Conservation (phyloP, 2,113 vertebrate species). For the Shinisaurus crocodilurus region DNA sequence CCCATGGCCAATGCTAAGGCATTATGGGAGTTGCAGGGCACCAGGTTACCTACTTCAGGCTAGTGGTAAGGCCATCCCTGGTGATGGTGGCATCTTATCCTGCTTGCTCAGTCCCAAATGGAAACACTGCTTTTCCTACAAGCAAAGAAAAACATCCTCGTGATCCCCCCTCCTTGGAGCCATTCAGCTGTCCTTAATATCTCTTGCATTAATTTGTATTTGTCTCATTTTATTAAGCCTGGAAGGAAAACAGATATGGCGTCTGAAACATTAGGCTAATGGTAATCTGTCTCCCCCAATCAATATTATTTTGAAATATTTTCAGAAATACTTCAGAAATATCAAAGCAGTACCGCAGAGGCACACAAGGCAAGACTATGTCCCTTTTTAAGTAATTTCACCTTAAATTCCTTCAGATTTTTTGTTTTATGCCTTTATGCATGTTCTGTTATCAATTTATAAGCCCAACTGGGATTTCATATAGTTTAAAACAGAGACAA, state of each 20-base stretch:
- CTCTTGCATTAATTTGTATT: conserved; percentile 57
- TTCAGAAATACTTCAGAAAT: conserved; percentile 38
- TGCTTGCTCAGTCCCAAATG: neutral
- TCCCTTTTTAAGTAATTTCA: conserved; percentile 30
- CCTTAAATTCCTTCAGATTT: conserved; percentile 12
- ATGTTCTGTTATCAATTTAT: conserved; percentile 35
- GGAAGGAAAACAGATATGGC: conserved; percentile 43
- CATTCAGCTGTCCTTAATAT: conserved; percentile 38
- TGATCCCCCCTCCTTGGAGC: conserved; percentile 22
- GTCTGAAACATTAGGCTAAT: conserved; percentile 28
- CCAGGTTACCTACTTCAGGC: too few species aligned
- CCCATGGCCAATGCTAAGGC: too few species aligned
- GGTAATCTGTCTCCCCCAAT: conserved; percentile 55
- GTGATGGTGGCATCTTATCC: neutral
- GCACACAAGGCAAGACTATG: conserved; percentile 36
- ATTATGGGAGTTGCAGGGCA: too few species aligned
- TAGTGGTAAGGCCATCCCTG: too few species aligned
- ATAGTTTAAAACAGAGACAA: neutral
- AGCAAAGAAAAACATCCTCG: conserved; percentile 21
- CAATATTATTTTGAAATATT: conserved; percentile 51
- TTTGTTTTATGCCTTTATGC: conserved; percentile 28
- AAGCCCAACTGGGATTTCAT: neutral
- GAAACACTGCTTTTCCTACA: neutral
- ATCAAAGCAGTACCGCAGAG: conserved; percentile 41
- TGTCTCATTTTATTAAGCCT: conserved; percentile 55